These are phyloP conservation scores for Poeciliopsis retropinna DNA, from an alignment of 2,113 vertebrate species.

Conservation along the genomic window DNA sequence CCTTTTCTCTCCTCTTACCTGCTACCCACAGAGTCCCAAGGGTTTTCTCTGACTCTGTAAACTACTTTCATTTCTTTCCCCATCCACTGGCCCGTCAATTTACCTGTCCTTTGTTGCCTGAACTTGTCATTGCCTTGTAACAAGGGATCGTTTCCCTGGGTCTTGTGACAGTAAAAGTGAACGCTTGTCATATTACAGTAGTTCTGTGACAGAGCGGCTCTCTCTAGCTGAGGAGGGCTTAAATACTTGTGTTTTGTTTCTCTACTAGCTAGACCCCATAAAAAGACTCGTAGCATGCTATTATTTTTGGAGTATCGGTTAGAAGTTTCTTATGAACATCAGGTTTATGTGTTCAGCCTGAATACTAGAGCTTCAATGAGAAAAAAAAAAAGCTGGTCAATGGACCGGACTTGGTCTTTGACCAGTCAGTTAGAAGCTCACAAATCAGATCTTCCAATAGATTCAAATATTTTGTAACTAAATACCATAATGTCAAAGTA, in stretches of 20 bases:
- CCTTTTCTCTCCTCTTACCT: conserved; percentile 51
- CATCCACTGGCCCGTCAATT: conserved; percentile 62
- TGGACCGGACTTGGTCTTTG: background rate
- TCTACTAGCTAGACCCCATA: conserved; percentile 16
- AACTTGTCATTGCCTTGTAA: conserved; percentile 63
- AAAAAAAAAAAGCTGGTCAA: background rate
- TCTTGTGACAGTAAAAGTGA: conserved; percentile 58
- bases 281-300: background rate
- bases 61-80: conserved; percentile 57
- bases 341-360: background rate
- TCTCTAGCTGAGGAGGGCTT: conserved; percentile 41
- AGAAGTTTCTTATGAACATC: background rate
- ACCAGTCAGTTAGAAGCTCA: background rate
- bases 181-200: conserved; percentile 68
- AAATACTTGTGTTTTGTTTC: conserved; percentile 24
- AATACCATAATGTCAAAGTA: background rate
- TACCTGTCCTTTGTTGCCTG: conserved; percentile 62
- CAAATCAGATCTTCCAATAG: background rate
- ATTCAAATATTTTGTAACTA: background rate
- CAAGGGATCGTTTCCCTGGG: conserved; percentile 49
- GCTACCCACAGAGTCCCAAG: conserved; percentile 64
- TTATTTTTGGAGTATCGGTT: background rate
- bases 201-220: conserved; percentile 59
- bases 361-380: background rate
- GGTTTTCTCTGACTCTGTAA: conserved; percentile 60